Evolutionary conservation across 2,888 invertebrate genomes (phyloP).

Genomic region (Bellardia pandia): DNA sequence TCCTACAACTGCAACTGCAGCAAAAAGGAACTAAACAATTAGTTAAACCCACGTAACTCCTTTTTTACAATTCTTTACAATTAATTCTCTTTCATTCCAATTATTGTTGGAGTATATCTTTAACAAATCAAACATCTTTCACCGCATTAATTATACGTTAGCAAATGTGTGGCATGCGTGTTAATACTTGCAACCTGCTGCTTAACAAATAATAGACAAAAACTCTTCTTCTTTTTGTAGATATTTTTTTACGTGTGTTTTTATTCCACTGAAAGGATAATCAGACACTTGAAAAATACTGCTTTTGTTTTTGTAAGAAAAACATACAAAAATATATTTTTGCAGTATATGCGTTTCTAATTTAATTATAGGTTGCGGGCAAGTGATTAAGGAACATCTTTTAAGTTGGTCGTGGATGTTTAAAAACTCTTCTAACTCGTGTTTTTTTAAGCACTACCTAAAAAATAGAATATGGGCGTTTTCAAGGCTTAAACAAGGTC

Average conservation of each 20-base stretch:
- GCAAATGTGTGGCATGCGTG: conserved; percentile 75
- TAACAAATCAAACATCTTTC: conserved; percentile 80
- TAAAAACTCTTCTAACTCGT: not conserved
- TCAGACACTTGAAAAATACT: conserved; percentile 57
- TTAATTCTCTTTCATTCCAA: conserved; percentile 19
- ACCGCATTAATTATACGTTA: conserved; percentile 78
- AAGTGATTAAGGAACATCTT: conserved; percentile 61
- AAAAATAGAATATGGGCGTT: conserved; percentile 56
- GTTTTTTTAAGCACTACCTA: conserved; percentile 15
- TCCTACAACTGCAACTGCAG: conserved; percentile 19
- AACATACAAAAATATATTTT: conserved; percentile 39
- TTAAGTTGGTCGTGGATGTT: conserved; percentile 16
- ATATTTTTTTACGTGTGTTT: conserved; percentile 17
- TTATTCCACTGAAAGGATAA: conserved; percentile 65
- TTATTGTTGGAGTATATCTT: conserved; percentile 52
- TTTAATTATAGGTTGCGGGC: conserved; percentile 70
- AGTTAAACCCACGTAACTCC: conserved; percentile 72
- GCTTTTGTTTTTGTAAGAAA: not conserved
- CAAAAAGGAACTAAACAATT: conserved; percentile 73
- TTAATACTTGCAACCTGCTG: conserved; percentile 71
- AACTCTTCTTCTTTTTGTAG: conserved; percentile 12
- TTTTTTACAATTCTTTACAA: conserved; percentile 42
- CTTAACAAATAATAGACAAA: conserved; percentile 7
- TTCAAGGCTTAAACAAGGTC: conserved; percentile 65
- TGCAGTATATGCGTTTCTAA: conserved; percentile 69